phyloP scores from a whole-genome alignment of 2,888 invertebrate genomes.

The Liodrosophila aerea region DNA sequence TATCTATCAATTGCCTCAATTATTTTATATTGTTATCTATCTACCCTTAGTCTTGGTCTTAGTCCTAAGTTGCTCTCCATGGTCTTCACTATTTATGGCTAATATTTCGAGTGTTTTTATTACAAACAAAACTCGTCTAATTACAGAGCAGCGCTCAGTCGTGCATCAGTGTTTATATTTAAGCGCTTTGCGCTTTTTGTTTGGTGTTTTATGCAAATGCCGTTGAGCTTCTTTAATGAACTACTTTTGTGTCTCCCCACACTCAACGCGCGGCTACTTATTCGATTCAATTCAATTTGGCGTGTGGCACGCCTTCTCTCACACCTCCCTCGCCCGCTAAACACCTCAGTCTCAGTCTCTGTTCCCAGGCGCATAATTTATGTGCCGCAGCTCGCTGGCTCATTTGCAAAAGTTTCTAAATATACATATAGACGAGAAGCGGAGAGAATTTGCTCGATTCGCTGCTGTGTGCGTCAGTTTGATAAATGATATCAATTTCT shows the following conservation, averaged over 20 bases:
- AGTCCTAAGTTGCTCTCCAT: too few relatives aligned
- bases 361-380: slow-evolving; percentile 48
- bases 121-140: not conserved
- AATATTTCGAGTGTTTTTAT: too few relatives aligned
- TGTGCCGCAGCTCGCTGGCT: slow-evolving; percentile 47
- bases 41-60: too few relatives aligned
- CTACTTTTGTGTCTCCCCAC: slow-evolving; percentile 54
- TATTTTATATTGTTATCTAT: too few relatives aligned
- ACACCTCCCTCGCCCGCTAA: not conserved
- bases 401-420: slow-evolving; percentile 65
- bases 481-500: slow-evolving; percentile 76
- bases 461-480: slow-evolving; percentile 62
- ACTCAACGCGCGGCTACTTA: slow-evolving; percentile 21
- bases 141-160: slow-evolving; percentile 1
- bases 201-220: slow-evolving; percentile 58
- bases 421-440: slow-evolving; percentile 14
- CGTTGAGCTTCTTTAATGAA: slow-evolving; percentile 62
- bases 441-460: slow-evolving; percentile 39
- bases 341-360: not conserved
- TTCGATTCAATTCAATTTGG: slow-evolving; percentile 70
- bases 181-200: slow-evolving; percentile 3
- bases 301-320: slow-evolving; percentile 40
- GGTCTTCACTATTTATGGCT: too few relatives aligned
- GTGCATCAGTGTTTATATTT: not conserved
- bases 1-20: too few relatives aligned